These are phyloP conservation scores for Hyperoplus lanceolatus DNA, from an alignment of 2,797 vertebrate genomes.

Conservation along the genomic window DNA sequence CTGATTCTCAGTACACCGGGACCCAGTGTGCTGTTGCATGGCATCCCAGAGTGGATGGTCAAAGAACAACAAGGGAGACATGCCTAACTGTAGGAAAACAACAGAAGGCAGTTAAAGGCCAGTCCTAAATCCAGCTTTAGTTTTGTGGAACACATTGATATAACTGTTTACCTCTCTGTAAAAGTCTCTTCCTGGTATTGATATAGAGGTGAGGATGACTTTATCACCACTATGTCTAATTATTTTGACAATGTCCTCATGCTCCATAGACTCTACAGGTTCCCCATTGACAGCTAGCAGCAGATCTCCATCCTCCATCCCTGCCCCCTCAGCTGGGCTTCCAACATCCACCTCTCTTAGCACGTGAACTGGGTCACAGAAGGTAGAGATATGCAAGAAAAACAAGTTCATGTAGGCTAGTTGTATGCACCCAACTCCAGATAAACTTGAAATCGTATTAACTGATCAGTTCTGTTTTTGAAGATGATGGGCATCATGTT, in stretches of 20 bases:
- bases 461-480: too few species aligned
- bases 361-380: slow-evolving; percentile 85
- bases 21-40: neutral
- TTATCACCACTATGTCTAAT: slow-evolving; percentile 84
- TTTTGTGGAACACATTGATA: neutral
- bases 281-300: slow-evolving; percentile 92
- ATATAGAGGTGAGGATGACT: slow-evolving; percentile 87
- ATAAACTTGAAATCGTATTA: neutral
- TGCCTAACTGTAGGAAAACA: slow-evolving; percentile 71
- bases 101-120: neutral
- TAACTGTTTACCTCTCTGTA: slow-evolving; percentile 85
- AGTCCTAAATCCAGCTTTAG: neutral
- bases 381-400: neutral
- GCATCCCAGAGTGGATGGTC: slow-evolving; percentile 45
- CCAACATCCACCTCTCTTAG: slow-evolving; percentile 91
- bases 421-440: neutral
- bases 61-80: slow-evolving; percentile 83
- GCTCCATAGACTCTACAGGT: slow-evolving; percentile 87
- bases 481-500: too few species aligned
- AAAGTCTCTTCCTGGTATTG: slow-evolving; percentile 85
- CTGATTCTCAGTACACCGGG: neutral
- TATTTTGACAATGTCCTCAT: slow-evolving; percentile 88
- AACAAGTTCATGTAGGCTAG: neutral
- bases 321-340: slow-evolving; percentile 89
- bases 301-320: slow-evolving; percentile 93